Evolutionary conservation across 2,888 invertebrate genomes (phyloP).

Genomic region (Ypsolopha sequella): DNA sequence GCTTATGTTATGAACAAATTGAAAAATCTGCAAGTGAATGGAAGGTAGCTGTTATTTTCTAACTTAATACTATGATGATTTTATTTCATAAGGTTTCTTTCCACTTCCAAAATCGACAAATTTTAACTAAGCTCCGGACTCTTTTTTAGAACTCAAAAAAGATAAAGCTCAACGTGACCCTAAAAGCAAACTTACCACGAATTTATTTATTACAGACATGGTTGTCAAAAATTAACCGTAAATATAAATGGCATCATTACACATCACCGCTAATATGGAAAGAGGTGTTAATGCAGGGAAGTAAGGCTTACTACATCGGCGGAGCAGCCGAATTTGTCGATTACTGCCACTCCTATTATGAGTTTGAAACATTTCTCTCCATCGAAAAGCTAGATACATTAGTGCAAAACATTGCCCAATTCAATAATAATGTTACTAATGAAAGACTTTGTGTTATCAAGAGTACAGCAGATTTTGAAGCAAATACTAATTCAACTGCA

Average conservation of each 20-base stretch:
- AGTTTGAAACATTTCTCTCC: conserved; percentile 40
- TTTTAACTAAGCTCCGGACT: too few relatives aligned
- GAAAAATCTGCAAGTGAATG: conserved; percentile 59
- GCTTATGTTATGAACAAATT: conserved; percentile 63
- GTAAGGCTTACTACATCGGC: conserved; percentile 70
- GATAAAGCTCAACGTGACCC: too few relatives aligned
- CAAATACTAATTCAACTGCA: neutral
- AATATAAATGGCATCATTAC: conserved; percentile 67
- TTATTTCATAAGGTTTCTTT: too few relatives aligned
- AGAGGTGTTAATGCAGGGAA: conserved; percentile 66
- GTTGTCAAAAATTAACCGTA: conserved; percentile 57
- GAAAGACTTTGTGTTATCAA: conserved; percentile 7
- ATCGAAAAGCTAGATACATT: conserved; percentile 34
- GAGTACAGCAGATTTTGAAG: neutral
- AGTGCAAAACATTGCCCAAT: conserved; percentile 32
- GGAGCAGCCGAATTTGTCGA: conserved; percentile 72
- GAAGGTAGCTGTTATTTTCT: conserved; percentile 37
- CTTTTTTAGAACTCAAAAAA: too few relatives aligned
- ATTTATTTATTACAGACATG: conserved; percentile 40
- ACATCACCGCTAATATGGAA: conserved; percentile 73
- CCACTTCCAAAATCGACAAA: too few relatives aligned
- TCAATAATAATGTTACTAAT: conserved; percentile 25
- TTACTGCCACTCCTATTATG: conserved; percentile 72
- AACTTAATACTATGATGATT: too few relatives aligned
- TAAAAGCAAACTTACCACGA: neutral